phyloP scores from a whole-genome alignment of 2,888 invertebrate genomes.

The Acleris emargana region DNA sequence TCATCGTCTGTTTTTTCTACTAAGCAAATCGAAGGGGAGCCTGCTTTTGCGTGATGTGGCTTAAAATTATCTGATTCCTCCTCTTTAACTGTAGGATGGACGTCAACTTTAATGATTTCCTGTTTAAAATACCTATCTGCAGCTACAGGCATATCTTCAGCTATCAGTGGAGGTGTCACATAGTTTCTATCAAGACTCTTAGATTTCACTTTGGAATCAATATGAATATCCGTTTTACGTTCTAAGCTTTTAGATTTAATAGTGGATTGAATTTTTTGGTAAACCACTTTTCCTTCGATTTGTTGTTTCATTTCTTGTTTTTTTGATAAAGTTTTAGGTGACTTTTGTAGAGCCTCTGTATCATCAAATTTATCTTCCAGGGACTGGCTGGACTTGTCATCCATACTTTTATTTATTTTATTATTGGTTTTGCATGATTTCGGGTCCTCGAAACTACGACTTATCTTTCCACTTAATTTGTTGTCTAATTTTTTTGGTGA shows the following conservation, averaged over 20 bases:
- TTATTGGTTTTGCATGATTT: constrained; percentile 80
- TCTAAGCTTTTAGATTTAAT: constrained; percentile 88
- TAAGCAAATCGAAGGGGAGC: constrained; percentile 70
- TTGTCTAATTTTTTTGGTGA: constrained; percentile 88
- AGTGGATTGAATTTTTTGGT: constrained; percentile 79
- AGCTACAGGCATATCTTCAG: constrained; percentile 59
- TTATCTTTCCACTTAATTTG: constrained; percentile 82
- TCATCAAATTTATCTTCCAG: constrained; percentile 86
- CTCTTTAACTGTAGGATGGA: constrained; percentile 67
- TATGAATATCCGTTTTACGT: constrained; percentile 84
- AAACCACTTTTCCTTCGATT: constrained; percentile 86
- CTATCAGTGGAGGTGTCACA: constrained; percentile 63
- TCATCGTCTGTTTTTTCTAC: constrained; percentile 76
- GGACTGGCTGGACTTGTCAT: constrained; percentile 84
- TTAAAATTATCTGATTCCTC: constrained; percentile 44
- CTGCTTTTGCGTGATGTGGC: constrained; percentile 54
- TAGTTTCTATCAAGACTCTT: constrained; percentile 88
- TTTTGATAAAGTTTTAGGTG: constrained; percentile 83
- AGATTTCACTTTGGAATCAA: constrained; percentile 84
- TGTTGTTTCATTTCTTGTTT: constrained; percentile 85
- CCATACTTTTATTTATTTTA: constrained; percentile 86
- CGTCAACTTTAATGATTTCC: constrained; percentile 77
- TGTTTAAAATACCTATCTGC: constrained; percentile 76
- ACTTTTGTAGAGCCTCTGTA: constrained; percentile 81
- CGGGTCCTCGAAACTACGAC: constrained; percentile 85